Conservation (phyloP, 2,888 invertebrate species). For the Serrognathus titanus region DNA sequence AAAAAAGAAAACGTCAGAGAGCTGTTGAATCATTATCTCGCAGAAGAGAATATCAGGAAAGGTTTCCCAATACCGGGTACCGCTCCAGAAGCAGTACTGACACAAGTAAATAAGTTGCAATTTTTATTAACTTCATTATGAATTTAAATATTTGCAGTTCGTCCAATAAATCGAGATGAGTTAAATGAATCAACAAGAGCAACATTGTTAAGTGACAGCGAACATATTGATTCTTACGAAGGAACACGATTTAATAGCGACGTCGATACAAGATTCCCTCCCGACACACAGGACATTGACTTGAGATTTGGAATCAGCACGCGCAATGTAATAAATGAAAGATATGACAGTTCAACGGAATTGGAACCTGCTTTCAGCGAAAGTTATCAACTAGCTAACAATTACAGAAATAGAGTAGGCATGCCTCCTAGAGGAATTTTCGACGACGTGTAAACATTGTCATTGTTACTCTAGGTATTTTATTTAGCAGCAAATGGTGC, state of each 20-base stretch:
- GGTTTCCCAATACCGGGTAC: conserved; percentile 54
- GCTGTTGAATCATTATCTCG: conserved; percentile 75
- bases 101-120: conserved; percentile 43
- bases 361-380: conserved; percentile 43
- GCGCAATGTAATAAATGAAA: conserved; percentile 47
- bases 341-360: conserved; percentile 39
- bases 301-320: conserved; percentile 66
- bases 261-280: conserved; percentile 45
- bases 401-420: conserved; percentile 44
- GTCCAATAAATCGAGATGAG: conserved; percentile 54
- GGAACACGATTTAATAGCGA: conserved; percentile 46
- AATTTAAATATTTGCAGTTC: conserved; percentile 41
- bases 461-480: not conserved
- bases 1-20: conserved; percentile 77
- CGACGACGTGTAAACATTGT: conserved; percentile 66
- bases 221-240: conserved; percentile 66
- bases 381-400: conserved; percentile 43
- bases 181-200: conserved; percentile 70
- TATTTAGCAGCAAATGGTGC: not conserved
- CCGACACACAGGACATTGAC: conserved; percentile 54
- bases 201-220: conserved; percentile 75
- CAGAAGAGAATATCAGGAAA: conserved; percentile 68
- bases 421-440: conserved; percentile 76
- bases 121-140: not conserved
- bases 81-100: conserved; percentile 50